Percentiles rank a stretch among this genome's conserved stretches.
phyloP scores from a whole-genome alignment of 2,797 vertebrate species.

The Carcharodon carcharias region DNA sequence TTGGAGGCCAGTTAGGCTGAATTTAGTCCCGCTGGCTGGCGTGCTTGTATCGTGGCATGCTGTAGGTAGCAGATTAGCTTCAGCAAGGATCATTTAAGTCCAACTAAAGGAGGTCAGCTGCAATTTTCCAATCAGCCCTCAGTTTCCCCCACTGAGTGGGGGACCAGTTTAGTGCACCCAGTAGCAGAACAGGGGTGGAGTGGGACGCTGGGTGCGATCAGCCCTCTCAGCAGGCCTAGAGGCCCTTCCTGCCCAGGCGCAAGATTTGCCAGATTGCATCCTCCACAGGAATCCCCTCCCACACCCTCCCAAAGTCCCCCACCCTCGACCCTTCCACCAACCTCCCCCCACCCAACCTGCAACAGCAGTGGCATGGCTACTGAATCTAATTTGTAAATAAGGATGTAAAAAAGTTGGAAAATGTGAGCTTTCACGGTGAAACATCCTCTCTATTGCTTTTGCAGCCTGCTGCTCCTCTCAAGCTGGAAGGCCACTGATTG shows the following conservation, averaged over 20 bases:
- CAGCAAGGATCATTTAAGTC: too few species aligned
- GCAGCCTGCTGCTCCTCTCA: not conserved
- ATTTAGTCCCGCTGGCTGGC: too few species aligned
- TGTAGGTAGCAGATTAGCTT: too few species aligned
- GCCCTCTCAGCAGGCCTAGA: too few species aligned
- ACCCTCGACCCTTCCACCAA: too few species aligned
- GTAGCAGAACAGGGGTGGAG: too few species aligned
- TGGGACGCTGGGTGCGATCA: too few species aligned
- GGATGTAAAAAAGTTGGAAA: not conserved
- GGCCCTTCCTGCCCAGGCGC: too few species aligned
- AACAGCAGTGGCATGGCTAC: not conserved
- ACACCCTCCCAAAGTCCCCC: too few species aligned
- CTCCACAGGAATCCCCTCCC: not conserved
- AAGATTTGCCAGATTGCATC: not conserved
- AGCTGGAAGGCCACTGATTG: not conserved
- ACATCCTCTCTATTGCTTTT: not conserved
- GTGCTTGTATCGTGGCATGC: too few species aligned
- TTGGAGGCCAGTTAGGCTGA: not conserved
- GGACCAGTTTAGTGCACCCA: not conserved
- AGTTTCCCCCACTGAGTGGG: not conserved
- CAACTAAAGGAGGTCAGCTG: not conserved
- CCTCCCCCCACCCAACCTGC: too few species aligned
- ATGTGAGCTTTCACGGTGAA: too few species aligned
- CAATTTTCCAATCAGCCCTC: not conserved
- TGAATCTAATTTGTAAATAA: not conserved